Evolutionary conservation across 2,113 vertebrate genomes (phyloP), one percentile per base, ranked within the genome.

Genomic region (Mirza zaza): DNA sequence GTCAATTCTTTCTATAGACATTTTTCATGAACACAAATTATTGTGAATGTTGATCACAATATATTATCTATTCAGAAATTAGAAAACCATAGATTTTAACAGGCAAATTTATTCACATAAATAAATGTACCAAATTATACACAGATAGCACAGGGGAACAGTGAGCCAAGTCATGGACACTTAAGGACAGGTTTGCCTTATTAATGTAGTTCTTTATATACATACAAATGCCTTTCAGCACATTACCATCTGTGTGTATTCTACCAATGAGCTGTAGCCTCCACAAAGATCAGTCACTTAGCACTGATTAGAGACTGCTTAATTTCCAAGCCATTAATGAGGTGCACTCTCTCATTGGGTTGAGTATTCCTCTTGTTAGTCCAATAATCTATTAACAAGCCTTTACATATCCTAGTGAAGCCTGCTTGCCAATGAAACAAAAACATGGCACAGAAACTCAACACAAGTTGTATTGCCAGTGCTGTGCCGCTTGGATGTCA

Each of bases 271-370:
- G 98, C 96, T 98, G 34, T 86, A 97, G 80, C 96, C 97, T 98
- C 96, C 91, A 94, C 29, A 61, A 98, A 98, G 98, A 97, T 98
- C 98, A 97, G 95, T 97, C 96, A 98, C 96, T 98, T 98, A 98
- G 94, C 97, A 97, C 95, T 83, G 57, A 98, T 98, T 98, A 98
- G 96, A 98, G 95, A 97, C 80, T 95, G 93, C 90, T 98, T 98
- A 98, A 98, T 98, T 98, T 98, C 98, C 87, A 98, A 97, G 95
- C 77, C 98, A 98, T 98, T 98, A 98, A 98, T 96, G 96, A 98
- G 94, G 70, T 96, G 39, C 57, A 12, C 70, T 97, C 84, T 98
- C 95, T 87, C 92, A 97, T 97, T 97, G 95, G 50, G 81, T 13
- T 96, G 92, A 97, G 67, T 77, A 92, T 98, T 97, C 84, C 93